phyloP scores from a whole-genome alignment of 1,140 invertebrate genomes.

The Neodiprion virginianus region DNA sequence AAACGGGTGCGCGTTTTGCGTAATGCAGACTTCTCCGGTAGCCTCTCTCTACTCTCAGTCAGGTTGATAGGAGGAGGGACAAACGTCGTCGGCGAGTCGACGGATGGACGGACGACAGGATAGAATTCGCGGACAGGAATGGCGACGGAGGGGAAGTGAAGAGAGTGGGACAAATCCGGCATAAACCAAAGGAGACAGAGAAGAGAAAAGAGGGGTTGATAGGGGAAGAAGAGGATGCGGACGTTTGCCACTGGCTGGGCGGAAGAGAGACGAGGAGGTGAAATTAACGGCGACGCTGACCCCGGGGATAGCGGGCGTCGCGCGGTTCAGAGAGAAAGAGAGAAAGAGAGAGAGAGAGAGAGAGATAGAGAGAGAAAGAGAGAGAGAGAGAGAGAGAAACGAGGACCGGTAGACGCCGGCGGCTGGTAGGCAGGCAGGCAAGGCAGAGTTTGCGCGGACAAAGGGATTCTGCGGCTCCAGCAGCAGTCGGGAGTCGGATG shows the following conservation, averaged over 20 bases:
- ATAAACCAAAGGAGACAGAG: no score
- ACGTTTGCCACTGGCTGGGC: not conserved
- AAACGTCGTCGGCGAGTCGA: no score
- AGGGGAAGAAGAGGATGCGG: not conserved
- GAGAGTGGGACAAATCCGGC: no score
- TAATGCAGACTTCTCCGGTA: no score
- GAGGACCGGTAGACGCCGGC: not conserved
- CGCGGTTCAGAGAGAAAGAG: constrained; percentile 26
- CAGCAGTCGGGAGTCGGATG: constrained; percentile 11
- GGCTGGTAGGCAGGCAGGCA: not conserved
- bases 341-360: constrained; percentile 20
- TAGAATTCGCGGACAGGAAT: no score
- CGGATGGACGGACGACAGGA: no score
- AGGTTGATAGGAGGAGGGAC: no score
- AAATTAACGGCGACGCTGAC: not conserved
- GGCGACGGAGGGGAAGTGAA: no score
- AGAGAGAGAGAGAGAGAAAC: constrained; percentile 10
- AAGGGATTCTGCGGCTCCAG: constrained; percentile 53
- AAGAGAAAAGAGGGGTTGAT: no score
- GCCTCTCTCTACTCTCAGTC: no score
- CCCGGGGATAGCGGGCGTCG: constrained; percentile 9
- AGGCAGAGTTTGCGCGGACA: constrained; percentile 44
- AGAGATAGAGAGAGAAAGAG: constrained; percentile 14
- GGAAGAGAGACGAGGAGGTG: not conserved
- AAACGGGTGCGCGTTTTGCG: no score